Conservation (phyloP, 2,113 vertebrate genomes). For the Mola mola region DNA sequence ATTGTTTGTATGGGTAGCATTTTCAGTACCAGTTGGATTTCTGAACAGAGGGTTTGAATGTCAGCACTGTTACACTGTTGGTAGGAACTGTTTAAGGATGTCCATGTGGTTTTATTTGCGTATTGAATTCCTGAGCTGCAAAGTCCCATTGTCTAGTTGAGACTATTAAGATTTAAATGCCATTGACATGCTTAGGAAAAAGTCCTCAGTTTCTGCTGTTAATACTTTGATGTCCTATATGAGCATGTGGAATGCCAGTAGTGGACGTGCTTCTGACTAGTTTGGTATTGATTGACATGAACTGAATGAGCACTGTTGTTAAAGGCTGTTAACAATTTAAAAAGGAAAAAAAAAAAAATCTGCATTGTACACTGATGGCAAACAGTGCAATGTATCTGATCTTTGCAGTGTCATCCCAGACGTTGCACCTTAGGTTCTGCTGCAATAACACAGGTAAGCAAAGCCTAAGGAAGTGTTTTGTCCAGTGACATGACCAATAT, state of each 20-base stretch:
- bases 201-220: slow-evolving; percentile 34
- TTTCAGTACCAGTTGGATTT: slow-evolving; percentile 53
- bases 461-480: slow-evolving; percentile 90
- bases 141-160: slow-evolving; percentile 60
- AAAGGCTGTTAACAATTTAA: slow-evolving; percentile 91
- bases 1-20: slow-evolving; percentile 56
- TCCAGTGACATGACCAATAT: slow-evolving; percentile 68
- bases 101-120: slow-evolving; percentile 31
- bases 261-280: slow-evolving; percentile 61
- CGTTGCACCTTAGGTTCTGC: slow-evolving; percentile 99
- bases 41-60: slow-evolving; percentile 57
- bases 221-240: slow-evolving; percentile 53
- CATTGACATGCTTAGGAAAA: slow-evolving; percentile 69
- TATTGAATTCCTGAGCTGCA: slow-evolving; percentile 47
- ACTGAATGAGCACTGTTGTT: slow-evolving; percentile 75
- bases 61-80: slow-evolving; percentile 41
- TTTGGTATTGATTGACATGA: slow-evolving; percentile 45
- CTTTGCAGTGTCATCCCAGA: slow-evolving; percentile 99
- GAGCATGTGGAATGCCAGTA: slow-evolving; percentile 73
- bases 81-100: slow-evolving; percentile 63
- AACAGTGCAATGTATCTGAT: slow-evolving; percentile 98
- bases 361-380: slow-evolving; percentile 97
- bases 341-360: slow-evolving; percentile 53
- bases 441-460: slow-evolving; percentile 99
- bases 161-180: slow-evolving; percentile 39